These are phyloP conservation scores for Thysanoteuthis rhombus DNA, from an alignment of 2,888 invertebrate species.

Conservation along the genomic window DNA sequence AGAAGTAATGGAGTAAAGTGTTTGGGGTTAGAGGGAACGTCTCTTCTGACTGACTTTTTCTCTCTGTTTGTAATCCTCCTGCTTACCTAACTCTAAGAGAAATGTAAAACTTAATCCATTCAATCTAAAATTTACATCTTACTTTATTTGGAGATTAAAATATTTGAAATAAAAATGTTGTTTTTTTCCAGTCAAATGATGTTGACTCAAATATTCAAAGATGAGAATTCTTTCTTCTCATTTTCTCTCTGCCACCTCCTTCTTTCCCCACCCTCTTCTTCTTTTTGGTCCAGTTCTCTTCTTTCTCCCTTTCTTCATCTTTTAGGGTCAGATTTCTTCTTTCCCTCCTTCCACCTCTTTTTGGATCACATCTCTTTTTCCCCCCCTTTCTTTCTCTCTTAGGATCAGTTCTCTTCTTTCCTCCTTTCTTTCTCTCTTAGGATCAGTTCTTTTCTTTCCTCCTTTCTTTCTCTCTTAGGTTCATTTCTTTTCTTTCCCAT, in stretches of 20 bases:
- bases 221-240: neutral
- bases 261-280: neutral
- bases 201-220: neutral
- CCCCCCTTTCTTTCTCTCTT: neutral
- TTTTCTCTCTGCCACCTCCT: neutral
- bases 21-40: neutral
- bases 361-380: neutral
- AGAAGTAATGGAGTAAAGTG: neutral
- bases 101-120: conserved; percentile 12
- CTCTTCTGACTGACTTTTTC: neutral
- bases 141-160: neutral
- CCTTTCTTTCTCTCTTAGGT: neutral
- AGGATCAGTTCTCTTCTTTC: neutral
- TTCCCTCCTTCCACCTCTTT: neutral
- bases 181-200: neutral
- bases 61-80: neutral
- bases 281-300: neutral
- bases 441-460: no score
- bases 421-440: no score
- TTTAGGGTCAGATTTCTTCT: no score
- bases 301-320: no score
- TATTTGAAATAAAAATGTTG: neutral
- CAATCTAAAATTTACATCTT: neutral
- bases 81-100: neutral
- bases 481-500: neutral